Evolutionary conservation across 2,888 invertebrate genomes (phyloP).

Genomic region (Brachynemurus nebulosus): DNA sequence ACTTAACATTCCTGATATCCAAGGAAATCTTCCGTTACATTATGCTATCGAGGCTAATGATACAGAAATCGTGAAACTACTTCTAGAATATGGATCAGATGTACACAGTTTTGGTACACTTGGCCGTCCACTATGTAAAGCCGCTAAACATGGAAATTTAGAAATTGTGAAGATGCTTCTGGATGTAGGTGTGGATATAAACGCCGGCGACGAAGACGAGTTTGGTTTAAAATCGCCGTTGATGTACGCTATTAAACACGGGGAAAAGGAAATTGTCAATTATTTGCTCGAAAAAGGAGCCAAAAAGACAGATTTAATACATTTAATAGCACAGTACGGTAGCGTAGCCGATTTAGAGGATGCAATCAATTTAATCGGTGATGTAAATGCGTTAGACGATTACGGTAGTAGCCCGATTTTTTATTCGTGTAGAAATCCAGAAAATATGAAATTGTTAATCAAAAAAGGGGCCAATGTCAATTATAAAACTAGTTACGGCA

Average conservation of each 20-base stretch:
- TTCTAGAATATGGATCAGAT: not conserved
- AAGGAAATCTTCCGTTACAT: not conserved
- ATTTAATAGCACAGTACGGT: not conserved
- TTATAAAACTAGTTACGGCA: not conserved
- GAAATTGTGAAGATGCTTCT: not conserved
- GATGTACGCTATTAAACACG: not conserved
- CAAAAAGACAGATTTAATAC: not conserved
- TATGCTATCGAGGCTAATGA: not conserved
- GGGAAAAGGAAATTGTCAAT: not conserved
- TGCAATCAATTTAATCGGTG: not conserved
- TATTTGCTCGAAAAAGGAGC: not conserved
- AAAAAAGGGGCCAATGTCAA: not conserved
- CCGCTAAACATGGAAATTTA: not conserved
- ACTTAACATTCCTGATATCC: too few relatives aligned
- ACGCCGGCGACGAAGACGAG: not conserved
- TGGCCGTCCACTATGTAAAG: not conserved
- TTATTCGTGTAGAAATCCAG: not conserved
- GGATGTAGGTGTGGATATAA: not conserved
- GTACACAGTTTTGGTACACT: not conserved
- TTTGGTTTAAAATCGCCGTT: not conserved
- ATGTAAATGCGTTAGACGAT: not conserved
- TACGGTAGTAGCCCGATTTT: not conserved
- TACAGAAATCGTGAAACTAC: not conserved
- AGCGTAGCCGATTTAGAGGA: not conserved
- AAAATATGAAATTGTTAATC: not conserved